Evolutionary conservation across 1,140 invertebrate genomes (phyloP).

Genomic region (Camponotus vicinus): DNA sequence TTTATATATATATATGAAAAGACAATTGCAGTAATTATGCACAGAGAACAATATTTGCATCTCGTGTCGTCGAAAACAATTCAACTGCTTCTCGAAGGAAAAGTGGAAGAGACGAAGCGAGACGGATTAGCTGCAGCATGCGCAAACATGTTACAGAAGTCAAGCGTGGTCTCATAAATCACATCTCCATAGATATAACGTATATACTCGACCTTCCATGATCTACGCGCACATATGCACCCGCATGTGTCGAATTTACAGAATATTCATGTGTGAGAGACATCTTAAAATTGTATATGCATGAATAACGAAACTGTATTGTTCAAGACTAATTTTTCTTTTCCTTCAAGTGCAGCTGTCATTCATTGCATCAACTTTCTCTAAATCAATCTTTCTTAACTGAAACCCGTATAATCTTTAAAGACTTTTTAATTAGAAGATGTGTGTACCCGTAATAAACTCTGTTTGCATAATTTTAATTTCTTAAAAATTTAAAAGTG

Average conservation of each 20-base stretch:
- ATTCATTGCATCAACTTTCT: no score
- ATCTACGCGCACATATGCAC: conserved; percentile 22
- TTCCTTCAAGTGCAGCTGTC: background rate
- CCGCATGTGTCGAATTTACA: background rate
- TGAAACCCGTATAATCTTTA: background rate
- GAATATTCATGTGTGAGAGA: background rate
- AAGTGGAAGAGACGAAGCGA: conserved; percentile 48
- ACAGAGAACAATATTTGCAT: conserved; percentile 32
- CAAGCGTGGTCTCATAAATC: conserved; percentile 68
- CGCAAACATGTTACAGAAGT: conserved; percentile 54
- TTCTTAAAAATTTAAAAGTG: background rate
- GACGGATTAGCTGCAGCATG: conserved; percentile 51
- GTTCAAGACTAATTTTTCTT: background rate
- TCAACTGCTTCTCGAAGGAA: conserved; percentile 46
- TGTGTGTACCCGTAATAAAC: background rate
- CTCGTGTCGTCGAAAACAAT: conserved; percentile 14
- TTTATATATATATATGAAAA: background rate
- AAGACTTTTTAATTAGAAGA: background rate
- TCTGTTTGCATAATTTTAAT: no score
- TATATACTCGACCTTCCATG: conserved; percentile 46
- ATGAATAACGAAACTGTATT: background rate
- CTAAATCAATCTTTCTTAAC: background rate
- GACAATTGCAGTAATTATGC: conserved; percentile 9
- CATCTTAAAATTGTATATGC: background rate
- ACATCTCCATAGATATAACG: conserved; percentile 52